Evolutionary conservation across 1,140 invertebrate genomes (phyloP).

Genomic region (Brachionus asplanchnoidis): DNA sequence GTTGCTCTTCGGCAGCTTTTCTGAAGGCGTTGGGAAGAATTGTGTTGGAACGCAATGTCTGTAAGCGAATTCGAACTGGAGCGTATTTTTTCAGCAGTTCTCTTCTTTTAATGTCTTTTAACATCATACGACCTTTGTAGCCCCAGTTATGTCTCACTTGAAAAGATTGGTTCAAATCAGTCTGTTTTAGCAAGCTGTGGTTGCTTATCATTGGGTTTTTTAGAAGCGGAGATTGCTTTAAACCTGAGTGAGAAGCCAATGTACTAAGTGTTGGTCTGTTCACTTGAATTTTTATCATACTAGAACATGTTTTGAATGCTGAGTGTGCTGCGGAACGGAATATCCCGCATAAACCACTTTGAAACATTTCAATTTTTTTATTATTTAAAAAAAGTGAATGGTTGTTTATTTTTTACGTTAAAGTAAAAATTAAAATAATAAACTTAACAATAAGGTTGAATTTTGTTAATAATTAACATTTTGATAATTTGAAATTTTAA

Average conservation of each 20-base stretch:
- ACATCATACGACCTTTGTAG: conserved; percentile 60
- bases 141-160: conserved; percentile 36
- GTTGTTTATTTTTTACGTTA: no score
- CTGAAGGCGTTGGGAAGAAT: conserved; percentile 65
- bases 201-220: background rate
- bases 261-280: background rate
- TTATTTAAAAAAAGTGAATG: no score
- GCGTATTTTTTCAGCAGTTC: conserved; percentile 68
- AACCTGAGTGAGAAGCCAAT: background rate
- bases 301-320: background rate
- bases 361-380: conserved; percentile 6
- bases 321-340: background rate
- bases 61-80: conserved; percentile 67
- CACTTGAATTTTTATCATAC: background rate
- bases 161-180: background rate
- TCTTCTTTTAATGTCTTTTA: conserved; percentile 73
- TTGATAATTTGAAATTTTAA: no score
- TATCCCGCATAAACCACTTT: background rate
- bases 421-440: no score
- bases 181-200: background rate
- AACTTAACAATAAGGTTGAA: no score
- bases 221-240: background rate
- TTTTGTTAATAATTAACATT: no score
- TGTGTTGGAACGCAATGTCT: conserved; percentile 71
- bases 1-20: conserved; percentile 68